Evolutionary conservation across 2,113 vertebrate species (phyloP).

Genomic region (Typhlomys cinereus): DNA sequence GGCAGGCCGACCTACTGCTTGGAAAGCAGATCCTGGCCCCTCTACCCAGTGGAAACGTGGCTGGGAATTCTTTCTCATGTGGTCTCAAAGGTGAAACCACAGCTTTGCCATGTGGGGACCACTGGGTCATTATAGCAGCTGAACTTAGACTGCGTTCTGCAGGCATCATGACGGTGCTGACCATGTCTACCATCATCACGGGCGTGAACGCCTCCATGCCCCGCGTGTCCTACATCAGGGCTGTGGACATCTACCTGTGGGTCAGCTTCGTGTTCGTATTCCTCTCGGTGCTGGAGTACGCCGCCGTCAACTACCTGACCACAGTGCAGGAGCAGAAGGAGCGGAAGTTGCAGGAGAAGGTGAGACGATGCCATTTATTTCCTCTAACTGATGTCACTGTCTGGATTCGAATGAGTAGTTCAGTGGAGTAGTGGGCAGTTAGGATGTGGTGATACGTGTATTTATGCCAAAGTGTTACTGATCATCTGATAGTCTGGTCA

Average conservation of each 20-base stretch:
- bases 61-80: neutral
- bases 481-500: no score
- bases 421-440: no score
- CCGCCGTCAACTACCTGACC: constrained; percentile 94
- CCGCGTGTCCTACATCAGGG: constrained; percentile 97
- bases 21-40: neutral
- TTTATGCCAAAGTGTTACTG: neutral
- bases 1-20: neutral
- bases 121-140: neutral
- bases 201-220: constrained; percentile 99
- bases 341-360: constrained; percentile 87
- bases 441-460: no score
- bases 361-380: neutral
- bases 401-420: neutral
- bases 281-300: constrained; percentile 96
- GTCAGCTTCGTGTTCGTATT: constrained; percentile 99
- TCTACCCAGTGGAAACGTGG: neutral
- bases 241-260: constrained; percentile 98
- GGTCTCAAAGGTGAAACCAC: neutral
- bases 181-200: constrained; percentile 94
- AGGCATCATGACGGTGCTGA: constrained; percentile 96
- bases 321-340: constrained; percentile 92
- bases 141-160: constrained; percentile 40
- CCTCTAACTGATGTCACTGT: neutral
- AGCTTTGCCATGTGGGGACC: rapidly evolving